phyloP scores from a whole-genome alignment of 2,113 vertebrate species.

The Gobio gobio region DNA sequence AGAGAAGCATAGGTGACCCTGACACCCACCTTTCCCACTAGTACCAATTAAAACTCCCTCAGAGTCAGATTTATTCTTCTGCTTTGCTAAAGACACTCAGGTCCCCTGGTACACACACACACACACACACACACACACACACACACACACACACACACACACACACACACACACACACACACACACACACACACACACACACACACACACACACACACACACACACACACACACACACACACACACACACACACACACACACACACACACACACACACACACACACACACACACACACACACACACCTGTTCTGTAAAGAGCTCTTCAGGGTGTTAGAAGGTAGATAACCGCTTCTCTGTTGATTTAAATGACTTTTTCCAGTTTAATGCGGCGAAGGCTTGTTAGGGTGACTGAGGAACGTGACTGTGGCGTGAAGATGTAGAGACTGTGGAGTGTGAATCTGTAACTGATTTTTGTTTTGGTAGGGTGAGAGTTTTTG shows the following conservation, averaged over 20 bases:
- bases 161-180: not conserved
- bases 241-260: not conserved
- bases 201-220: not conserved
- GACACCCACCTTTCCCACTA: constrained; percentile 43
- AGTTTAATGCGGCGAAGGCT: not conserved
- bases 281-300: not conserved
- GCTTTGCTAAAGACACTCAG: constrained; percentile 8
- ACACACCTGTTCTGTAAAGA: not conserved
- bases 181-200: not conserved
- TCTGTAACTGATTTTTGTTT: constrained; percentile 1
- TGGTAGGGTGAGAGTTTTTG: not conserved
- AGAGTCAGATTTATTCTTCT: constrained; percentile 7
- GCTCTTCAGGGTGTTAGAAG: not conserved
- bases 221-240: not conserved
- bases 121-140: not conserved
- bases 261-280: not conserved
- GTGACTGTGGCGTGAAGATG: not conserved
- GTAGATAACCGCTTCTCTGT: not conserved
- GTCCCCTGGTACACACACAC: not conserved
- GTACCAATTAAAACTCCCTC: constrained; percentile 50
- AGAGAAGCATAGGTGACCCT: constrained; percentile 16
- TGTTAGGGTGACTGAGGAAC: not conserved
- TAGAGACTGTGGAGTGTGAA: not conserved
- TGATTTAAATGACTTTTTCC: not conserved
- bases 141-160: not conserved